Base-by-base conservation (phyloP, 2,797 vertebrate species). In the Helicolenus hilgendorfi region DNA sequence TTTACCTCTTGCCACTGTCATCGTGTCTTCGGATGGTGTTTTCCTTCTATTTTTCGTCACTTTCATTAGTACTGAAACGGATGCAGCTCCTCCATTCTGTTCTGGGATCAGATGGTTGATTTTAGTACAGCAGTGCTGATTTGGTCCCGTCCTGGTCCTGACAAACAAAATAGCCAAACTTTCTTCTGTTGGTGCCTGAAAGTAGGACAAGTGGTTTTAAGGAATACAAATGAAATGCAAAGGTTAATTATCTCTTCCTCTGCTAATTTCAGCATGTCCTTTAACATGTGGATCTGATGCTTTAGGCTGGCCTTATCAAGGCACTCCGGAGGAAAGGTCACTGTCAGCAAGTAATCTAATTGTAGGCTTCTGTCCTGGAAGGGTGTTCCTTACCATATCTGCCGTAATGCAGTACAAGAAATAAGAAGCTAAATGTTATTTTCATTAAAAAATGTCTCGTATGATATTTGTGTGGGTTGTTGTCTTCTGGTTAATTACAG, bases 241-340 rank as follows among this genome's bases (percentile, higher is more conserved):
- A 96, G 94, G 95, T 96, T 97, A 96, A 96, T 97, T 91, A 93
- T 95, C 87, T 83, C 79, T 81, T 88, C 90, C 85, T 87, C 83
- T 83, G 91, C 85, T 94, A 94, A 95, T 95, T 94, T 92, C 72
- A 86, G 77, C 84, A 89, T 95, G 92, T 92, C 87, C 85, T 94
- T 93, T 92, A 91, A 80, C 88, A 90, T 93, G 89, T 92, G 80
- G 86, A 85, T 89, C 85, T 78, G 81, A 91, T 92, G 92, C 94
- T 94, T 83, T 84, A 72, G 92, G 74, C 89, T 95, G 94, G 87
- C 91, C 94, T 96, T 94, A 93, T 97, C 95, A 95, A 95, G 89
- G 78, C 91, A 80, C 89, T 91, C 84, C 70, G 81, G 77, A 90
- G 72, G 81, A 97, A 97, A 97, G 96, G 96, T 97, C 93, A 94